Evolutionary conservation across 2,888 invertebrate species (phyloP).

Genomic region (Willowsia nigromaculata): DNA sequence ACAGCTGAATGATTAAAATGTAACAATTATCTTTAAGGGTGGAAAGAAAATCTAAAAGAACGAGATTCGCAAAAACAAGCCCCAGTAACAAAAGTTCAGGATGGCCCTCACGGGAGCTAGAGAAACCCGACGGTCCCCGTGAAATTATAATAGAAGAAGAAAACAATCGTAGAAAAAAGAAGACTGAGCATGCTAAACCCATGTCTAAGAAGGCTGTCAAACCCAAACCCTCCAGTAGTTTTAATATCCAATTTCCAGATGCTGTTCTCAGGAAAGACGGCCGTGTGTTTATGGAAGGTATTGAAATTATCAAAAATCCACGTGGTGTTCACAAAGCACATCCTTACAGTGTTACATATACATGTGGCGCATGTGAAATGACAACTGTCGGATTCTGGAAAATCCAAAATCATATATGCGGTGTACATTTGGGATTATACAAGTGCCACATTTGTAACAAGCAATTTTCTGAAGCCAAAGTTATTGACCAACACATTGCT

Average conservation of each 20-base stretch:
- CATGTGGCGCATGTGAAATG: conserved; percentile 50
- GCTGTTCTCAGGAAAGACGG: conserved; percentile 35
- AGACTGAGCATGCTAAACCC: too few relatives aligned
- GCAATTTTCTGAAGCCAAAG: not conserved
- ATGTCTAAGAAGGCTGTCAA: too few relatives aligned
- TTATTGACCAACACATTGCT: conserved; percentile 2
- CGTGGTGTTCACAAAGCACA: not conserved
- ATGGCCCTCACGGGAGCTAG: too few relatives aligned
- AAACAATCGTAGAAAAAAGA: too few relatives aligned
- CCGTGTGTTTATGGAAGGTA: conserved; percentile 50
- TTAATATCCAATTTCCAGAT: conserved; percentile 56
- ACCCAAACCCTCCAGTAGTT: too few relatives aligned
- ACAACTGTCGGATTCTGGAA: not conserved
- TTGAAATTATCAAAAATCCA: conserved; percentile 54
- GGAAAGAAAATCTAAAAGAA: too few relatives aligned
- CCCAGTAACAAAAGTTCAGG: too few relatives aligned
- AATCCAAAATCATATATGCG: conserved; percentile 46
- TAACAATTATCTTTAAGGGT: too few relatives aligned
- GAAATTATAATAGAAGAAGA: too few relatives aligned
- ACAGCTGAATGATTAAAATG: too few relatives aligned
- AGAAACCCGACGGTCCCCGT: too few relatives aligned
- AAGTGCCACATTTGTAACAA: conserved; percentile 46
- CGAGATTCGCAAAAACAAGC: too few relatives aligned
- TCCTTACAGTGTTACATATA: conserved; percentile 6
- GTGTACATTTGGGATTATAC: conserved; percentile 51